Percentiles rank a stretch among this genome's conserved stretches.
Conservation (phyloP, 2,888 invertebrate genomes). For the Drosophila mimica region DNA sequence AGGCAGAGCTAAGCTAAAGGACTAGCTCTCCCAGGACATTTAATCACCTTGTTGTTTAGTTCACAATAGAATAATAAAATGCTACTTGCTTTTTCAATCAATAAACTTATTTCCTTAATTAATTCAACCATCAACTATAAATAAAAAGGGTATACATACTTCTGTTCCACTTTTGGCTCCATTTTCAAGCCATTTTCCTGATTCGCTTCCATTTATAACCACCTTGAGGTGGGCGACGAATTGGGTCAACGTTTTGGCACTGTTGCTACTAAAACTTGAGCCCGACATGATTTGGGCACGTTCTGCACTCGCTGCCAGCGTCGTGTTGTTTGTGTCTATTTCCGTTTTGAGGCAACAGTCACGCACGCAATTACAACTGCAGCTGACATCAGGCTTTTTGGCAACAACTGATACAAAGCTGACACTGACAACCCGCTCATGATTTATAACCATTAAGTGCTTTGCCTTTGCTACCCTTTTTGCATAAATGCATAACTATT, state of each 20-base stretch:
- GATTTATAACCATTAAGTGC: constrained; percentile 23
- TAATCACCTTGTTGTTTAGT: neutral
- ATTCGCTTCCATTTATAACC: constrained; percentile 39
- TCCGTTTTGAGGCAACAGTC: constrained; percentile 49
- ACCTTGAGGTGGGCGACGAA: constrained; percentile 46
- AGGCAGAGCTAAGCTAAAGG: neutral
- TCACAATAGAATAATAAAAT: neutral
- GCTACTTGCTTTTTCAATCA: neutral
- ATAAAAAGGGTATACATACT: neutral
- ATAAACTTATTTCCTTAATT: too few relatives aligned
- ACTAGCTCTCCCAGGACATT: too few relatives aligned
- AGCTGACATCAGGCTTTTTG: constrained; percentile 27
- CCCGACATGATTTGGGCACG: constrained; percentile 60
- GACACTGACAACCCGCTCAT: constrained; percentile 30
- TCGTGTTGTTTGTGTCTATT: constrained; percentile 49
- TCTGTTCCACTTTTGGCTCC: neutral
- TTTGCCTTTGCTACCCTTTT: neutral
- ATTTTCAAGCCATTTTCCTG: neutral
- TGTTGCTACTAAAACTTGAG: constrained; percentile 49
- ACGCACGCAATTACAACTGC: constrained; percentile 51
- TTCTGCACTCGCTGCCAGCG: constrained; percentile 18
- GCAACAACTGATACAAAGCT: constrained; percentile 39
- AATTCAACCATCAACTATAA: neutral
- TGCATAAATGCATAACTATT: neutral
- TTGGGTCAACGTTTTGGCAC: constrained; percentile 65